These are phyloP conservation scores for Myoxocephalus aenaeus DNA, from an alignment of 2,797 vertebrate species.

Conservation along the genomic window DNA sequence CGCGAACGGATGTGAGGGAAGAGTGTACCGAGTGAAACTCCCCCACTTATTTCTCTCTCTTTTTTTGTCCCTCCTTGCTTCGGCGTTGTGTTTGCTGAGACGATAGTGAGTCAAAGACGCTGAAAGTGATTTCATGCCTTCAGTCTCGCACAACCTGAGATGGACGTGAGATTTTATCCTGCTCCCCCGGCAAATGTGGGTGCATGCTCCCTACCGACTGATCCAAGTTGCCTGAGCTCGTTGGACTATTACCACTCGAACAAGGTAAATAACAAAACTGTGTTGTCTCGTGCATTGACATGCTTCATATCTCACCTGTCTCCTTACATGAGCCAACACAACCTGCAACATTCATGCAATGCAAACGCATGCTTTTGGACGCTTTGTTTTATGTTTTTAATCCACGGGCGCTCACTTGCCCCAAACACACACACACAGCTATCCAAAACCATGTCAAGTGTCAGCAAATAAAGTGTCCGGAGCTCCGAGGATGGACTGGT, in stretches of 20 bases:
- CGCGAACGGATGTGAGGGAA: slow-evolving; percentile 84
- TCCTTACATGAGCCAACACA: background rate
- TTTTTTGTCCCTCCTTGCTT: slow-evolving; percentile 58
- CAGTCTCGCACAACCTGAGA: slow-evolving; percentile 88
- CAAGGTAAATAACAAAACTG: slow-evolving; percentile 88
- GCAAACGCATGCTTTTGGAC: slow-evolving; percentile 37
- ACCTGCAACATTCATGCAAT: slow-evolving; percentile 40
- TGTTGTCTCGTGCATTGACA: slow-evolving; percentile 10
- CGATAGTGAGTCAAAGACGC: slow-evolving; percentile 83
- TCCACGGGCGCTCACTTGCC: slow-evolving; percentile 45
- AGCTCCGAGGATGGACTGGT: slow-evolving; percentile 11
- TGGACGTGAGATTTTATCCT: slow-evolving; percentile 99
- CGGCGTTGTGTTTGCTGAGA: slow-evolving; percentile 74
- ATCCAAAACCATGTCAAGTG: slow-evolving; percentile 49
- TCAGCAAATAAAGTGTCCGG: slow-evolving; percentile 55
- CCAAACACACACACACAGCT: background rate
- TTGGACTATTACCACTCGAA: slow-evolving; percentile 98
- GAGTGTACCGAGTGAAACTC: slow-evolving; percentile 77
- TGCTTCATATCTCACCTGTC: slow-evolving; percentile 61
- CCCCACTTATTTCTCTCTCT: slow-evolving; percentile 67
- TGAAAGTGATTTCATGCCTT: slow-evolving; percentile 88
- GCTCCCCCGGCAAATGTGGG: slow-evolving; percentile 94
- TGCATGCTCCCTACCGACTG: slow-evolving; percentile 93
- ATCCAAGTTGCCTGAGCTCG: slow-evolving; percentile 91
- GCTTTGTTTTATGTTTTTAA: background rate